These are phyloP conservation scores for Cabera pusaria DNA, from an alignment of 2,888 invertebrate genomes.

Conservation along the genomic window DNA sequence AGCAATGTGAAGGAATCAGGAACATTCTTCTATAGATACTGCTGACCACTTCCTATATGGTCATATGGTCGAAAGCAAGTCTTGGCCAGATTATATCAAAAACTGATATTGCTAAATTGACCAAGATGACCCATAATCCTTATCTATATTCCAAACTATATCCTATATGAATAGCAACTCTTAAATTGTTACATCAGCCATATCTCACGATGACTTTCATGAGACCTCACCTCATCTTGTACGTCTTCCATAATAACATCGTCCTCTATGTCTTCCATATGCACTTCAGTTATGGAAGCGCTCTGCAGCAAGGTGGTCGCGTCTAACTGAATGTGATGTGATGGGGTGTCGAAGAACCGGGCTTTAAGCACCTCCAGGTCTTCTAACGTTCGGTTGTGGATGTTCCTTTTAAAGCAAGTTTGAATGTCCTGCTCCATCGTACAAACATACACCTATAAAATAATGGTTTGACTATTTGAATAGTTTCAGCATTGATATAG, in stretches of 20 bases:
- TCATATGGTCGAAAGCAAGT: no score
- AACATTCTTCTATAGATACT: no score
- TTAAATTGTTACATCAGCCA: no score
- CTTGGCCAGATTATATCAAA: no score
- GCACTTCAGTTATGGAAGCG: conserved; percentile 91
- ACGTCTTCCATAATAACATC: conserved; percentile 65
- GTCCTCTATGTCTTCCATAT: conserved; percentile 90
- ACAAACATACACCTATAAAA: conserved; percentile 92
- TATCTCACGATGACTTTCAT: no score
- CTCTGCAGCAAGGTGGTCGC: conserved; percentile 92
- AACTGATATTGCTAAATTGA: no score
- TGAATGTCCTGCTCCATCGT: conserved; percentile 93
- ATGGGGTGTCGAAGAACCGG: conserved; percentile 90
- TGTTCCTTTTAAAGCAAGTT: conserved; percentile 91
- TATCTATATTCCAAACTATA: no score
- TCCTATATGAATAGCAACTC: no score
- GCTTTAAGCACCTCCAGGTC: conserved; percentile 90
- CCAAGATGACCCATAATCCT: no score
- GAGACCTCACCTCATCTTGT: conserved; percentile 74
- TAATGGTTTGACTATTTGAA: background rate
- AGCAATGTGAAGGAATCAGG: no score
- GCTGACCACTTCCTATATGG: no score
- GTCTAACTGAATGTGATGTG: conserved; percentile 92
- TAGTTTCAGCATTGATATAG: no score
- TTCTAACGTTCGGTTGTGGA: conserved; percentile 89